Evolutionary conservation across 2,113 vertebrate species (phyloP), one percentile per base, ranked within the genome.

Genomic region (Phaetusa simplex): DNA sequence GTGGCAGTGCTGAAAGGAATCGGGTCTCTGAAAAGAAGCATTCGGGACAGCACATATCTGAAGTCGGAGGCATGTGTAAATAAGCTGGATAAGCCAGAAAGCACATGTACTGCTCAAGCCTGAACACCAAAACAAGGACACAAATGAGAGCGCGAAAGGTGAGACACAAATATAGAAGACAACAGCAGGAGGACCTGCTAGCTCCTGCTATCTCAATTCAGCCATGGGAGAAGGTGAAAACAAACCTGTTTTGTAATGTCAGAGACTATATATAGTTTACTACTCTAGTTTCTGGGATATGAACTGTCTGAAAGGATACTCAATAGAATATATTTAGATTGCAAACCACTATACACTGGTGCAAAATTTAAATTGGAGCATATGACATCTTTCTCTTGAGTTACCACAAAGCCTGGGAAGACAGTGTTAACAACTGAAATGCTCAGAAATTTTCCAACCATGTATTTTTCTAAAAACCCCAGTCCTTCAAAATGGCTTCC

Each of bases 251-350:
- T 80, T 93, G 91, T 86, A 92, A 92, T 83, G 93, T 88, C 86
- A 95, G 52, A 82, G 71, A 92, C 95, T 95, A 96, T 92, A 92
- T 94, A 92, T 91, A 86, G 91, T 86, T 88, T 91, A 92, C 80
- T 91, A 50, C 67, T 91, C 71, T 88, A 59, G 76, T 77, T 95
- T 97, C 86, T 90, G 83, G 80, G 89, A 88, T 92, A 77, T 65
- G 80, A 88, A 94, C 74, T 69, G 53, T 88, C 80, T 93, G 89
- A 86, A 93, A 88, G 83, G 18, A 81, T 65, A 94, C 76, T 91
- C 91, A 95, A 19, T 29, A 80, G 49, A 86, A 70, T 94, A 95
- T 91, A 95, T 96, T 96, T 93, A 93, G 93, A 88, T 67, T 72
- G 36, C 43, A 94, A 62, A 88, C 62, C 40, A 73, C 58, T 56